These are phyloP conservation scores for Ceratotherium simum DNA, from an alignment of 2,113 vertebrate species.

Conservation along the genomic window DNA sequence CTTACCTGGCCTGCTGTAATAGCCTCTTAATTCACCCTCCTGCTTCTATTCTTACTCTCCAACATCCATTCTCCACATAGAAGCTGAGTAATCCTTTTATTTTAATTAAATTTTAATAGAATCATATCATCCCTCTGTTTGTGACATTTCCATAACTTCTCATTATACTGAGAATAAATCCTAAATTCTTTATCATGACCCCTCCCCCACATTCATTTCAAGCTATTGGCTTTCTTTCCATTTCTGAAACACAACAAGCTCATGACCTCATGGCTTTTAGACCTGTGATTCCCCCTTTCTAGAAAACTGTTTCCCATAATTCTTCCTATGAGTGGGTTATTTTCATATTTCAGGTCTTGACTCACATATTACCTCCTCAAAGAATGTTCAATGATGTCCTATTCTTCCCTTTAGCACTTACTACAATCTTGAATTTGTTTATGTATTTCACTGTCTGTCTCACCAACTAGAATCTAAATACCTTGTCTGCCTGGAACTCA, in stretches of 20 bases:
- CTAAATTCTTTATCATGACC: neutral
- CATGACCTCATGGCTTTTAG: neutral
- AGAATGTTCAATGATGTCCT: neutral
- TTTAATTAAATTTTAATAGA: neutral
- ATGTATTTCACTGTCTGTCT: neutral
- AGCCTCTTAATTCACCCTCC: neutral
- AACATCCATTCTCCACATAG: neutral
- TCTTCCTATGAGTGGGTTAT: neutral
- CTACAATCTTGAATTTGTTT: neutral
- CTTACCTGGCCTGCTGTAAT: neutral
- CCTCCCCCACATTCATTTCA: neutral
- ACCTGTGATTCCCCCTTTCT: neutral
- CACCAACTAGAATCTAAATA: neutral
- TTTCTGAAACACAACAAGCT: neutral
- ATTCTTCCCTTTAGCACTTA: neutral
- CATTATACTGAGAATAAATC: neutral
- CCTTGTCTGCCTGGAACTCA: neutral
- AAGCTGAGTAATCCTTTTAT: neutral
- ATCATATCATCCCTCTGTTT: neutral
- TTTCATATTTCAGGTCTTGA: neutral
- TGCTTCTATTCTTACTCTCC: neutral
- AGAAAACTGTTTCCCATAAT: neutral
- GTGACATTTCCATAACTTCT: neutral
- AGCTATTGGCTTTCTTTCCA: neutral
- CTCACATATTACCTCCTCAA: neutral